Evolutionary conservation across 2,888 invertebrate species (phyloP).

Genomic region (Labia minor): DNA sequence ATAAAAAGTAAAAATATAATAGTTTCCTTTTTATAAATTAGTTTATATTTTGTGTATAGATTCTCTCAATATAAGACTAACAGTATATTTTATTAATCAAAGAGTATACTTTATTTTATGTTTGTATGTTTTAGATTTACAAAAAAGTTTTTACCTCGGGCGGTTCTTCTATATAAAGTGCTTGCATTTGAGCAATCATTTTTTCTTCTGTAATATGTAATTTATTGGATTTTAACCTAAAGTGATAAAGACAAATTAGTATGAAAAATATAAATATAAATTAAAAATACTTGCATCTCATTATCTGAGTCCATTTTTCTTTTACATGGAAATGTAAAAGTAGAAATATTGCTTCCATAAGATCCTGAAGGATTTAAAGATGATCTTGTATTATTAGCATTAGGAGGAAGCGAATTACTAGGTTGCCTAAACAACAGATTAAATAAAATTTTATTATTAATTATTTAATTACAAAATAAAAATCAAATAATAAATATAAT

Average conservation of each 20-base stretch:
- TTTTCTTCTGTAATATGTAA: constrained; percentile 74
- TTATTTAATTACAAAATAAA: too few species aligned
- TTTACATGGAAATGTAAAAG: background rate
- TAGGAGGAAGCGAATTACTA: too few species aligned
- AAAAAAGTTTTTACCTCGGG: background rate
- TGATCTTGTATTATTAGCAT: too few species aligned
- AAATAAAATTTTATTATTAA: too few species aligned
- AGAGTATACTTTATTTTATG: background rate
- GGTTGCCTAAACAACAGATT: too few species aligned
- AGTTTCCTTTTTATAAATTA: background rate
- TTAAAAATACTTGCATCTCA: background rate
- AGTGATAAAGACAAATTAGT: too few species aligned
- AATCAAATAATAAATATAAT: too few species aligned
- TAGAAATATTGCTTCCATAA: background rate
- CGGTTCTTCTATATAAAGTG: constrained; percentile 50
- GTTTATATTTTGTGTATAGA: background rate
- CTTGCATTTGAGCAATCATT: constrained; percentile 68
- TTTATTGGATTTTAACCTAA: constrained; percentile 37
- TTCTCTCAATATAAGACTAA: background rate
- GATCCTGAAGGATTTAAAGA: background rate
- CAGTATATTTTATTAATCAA: background rate
- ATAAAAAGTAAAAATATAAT: background rate
- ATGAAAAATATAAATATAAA: too few species aligned
- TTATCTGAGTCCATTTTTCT: background rate
- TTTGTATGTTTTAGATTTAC: background rate